A percentile compares a stretch with the other conserved stretches of the same genome.
Conservation (phyloP, 2,113 vertebrate genomes). For the Dolichallabes microphthalmus region DNA sequence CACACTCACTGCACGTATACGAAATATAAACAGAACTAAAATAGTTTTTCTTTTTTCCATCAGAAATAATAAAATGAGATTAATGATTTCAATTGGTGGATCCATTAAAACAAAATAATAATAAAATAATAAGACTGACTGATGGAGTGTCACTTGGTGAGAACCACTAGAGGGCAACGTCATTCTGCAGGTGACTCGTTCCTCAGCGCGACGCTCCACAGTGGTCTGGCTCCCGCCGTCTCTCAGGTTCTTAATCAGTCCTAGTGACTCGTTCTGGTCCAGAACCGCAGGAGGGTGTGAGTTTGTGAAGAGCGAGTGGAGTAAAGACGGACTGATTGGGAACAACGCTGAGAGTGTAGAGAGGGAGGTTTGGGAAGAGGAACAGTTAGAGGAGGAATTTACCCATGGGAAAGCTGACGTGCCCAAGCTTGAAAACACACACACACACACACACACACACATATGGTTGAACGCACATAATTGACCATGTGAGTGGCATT, state of each 20-base stretch:
- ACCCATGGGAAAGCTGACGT: conserved; percentile 31
- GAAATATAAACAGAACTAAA: no score
- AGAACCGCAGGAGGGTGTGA: neutral
- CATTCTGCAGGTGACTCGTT: neutral
- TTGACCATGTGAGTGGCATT: neutral
- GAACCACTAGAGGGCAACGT: conserved; percentile 33
- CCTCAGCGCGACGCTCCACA: neutral
- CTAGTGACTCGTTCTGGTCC: neutral
- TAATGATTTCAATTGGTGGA: neutral
- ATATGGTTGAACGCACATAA: no score
- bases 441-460: conserved; percentile 1
- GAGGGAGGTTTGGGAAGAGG: neutral
- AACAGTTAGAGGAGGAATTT: conserved; percentile 43
- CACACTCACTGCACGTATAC: no score
- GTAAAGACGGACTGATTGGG: neutral
- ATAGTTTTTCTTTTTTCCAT: no score
- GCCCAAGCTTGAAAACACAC: conserved; percentile 42
- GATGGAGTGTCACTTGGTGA: neutral
- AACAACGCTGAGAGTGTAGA: neutral
- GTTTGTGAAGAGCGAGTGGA: neutral
- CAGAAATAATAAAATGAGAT: no score
- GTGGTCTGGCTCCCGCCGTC: neutral
- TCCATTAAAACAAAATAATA: neutral
- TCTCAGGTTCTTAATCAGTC: neutral
- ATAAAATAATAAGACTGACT: neutral